phyloP scores from a whole-genome alignment of 2,888 invertebrate species.

The Parnassius mnemosyne region DNA sequence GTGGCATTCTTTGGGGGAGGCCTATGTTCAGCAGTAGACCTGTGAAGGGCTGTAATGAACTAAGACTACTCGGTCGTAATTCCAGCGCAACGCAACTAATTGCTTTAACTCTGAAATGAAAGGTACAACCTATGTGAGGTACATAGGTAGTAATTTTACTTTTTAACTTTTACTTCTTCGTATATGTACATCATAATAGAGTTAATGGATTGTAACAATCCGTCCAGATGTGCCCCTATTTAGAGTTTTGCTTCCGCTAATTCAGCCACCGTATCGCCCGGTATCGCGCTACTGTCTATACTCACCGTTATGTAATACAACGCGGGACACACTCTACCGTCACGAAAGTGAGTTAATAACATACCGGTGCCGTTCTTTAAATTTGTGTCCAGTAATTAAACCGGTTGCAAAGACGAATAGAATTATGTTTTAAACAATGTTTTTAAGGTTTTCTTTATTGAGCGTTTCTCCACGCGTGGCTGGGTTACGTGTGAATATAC shows the following conservation, averaged over 20 bases:
- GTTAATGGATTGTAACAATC: neutral
- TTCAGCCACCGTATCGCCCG: constrained; percentile 2
- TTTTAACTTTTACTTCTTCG: too few species aligned
- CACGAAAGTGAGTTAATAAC: constrained; percentile 21
- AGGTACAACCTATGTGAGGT: too few species aligned
- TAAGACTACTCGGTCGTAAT: too few species aligned
- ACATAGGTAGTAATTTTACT: too few species aligned
- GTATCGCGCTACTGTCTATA: constrained; percentile 1
- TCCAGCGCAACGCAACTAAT: too few species aligned
- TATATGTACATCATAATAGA: too few species aligned
- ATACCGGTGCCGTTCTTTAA: neutral
- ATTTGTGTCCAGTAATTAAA: neutral
- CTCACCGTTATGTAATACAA: constrained; percentile 9
- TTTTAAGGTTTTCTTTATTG: constrained; percentile 1
- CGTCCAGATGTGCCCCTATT: neutral
- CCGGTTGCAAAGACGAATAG: neutral
- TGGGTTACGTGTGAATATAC: neutral
- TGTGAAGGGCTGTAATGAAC: too few species aligned
- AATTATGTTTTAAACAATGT: constrained; percentile 10
- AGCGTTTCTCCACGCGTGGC: neutral
- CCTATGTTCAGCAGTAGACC: too few species aligned
- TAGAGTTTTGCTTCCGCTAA: constrained; percentile 8
- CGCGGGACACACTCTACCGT: constrained; percentile 9
- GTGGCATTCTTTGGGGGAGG: too few species aligned
- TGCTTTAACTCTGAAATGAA: too few species aligned